Conservation (phyloP, 35 echinoderm and acorn worm genomes). For the Chiridota heheva region DNA sequence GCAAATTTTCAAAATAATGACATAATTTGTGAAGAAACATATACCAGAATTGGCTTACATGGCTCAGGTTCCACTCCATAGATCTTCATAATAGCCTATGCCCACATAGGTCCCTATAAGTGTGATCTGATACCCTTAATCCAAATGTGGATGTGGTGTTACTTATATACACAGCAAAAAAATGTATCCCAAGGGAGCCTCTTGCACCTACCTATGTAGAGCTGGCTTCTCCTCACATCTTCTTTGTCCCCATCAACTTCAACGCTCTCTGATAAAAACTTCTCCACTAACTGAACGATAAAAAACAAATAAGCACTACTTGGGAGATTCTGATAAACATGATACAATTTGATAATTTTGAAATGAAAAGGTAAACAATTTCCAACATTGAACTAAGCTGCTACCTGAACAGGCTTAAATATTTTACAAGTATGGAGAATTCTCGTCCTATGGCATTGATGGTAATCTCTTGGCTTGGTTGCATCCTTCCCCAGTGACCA, state of each 20-base stretch:
- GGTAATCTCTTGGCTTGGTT: not conserved
- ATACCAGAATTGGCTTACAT: not conserved
- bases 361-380: not conserved
- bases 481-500: too few species aligned
- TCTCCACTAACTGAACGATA: slow-evolving; percentile 86
- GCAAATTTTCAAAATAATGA: too few species aligned
- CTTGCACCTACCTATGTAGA: slow-evolving; percentile 84
- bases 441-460: too few species aligned
- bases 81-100: not conserved
- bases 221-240: slow-evolving; percentile 79
- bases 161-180: not conserved
- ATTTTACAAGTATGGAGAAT: not conserved
- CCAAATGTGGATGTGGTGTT: not conserved
- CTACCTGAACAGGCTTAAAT: not conserved
- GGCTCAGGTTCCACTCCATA: not conserved
- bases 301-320: not conserved
- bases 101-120: not conserved
- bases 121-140: not conserved
- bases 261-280: slow-evolving; percentile 91
- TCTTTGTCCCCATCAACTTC: slow-evolving; percentile 72
- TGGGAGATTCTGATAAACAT: not conserved
- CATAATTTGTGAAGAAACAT: not conserved
- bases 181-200: not conserved
- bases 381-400: not conserved
- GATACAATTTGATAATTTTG: not conserved